Evolutionary conservation across 2,888 invertebrate species (phyloP), one percentile per base, ranked within the genome.

Genomic region (Coremacera marginata): DNA sequence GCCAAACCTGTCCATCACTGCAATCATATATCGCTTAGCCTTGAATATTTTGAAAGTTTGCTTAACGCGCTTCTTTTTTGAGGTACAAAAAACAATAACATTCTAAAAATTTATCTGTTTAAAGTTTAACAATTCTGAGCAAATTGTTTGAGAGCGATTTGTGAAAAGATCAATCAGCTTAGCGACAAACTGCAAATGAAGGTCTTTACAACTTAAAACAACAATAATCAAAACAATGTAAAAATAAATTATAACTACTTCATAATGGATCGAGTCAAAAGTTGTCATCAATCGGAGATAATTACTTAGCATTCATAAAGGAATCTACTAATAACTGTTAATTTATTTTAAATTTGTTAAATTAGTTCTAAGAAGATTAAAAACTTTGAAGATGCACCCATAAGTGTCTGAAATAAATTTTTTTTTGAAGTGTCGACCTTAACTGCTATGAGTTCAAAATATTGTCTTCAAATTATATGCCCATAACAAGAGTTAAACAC

Each of bases 91-190:
- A 44, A 44, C 44, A 44, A 44, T 7, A 44, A 3, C 44, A 44
- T 44, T 44, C 44, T 44, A 44, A 44, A 44, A 11, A 44, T 11
- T 44, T 14, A 44, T 44, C 44, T 44, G 11, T 44, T 44, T 3
- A 44, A 44, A 44, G 44, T 14, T 44, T 11, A 27, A n/a, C 34
- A n/a, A 63, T 34, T 63, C 34, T 34, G 63, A 63, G 63, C 25
- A 27, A 31, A 63, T 63, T 63, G 63, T 63, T 63, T 16, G 63
- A 5, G 34, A 63, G 63, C 34, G 31, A 14, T 34, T 63, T 55
- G 14, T 16, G 31, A 34, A 34, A 34, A 14, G 34, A 63, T 63
- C 34, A 27, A 62, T 62, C 60, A 31, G 60, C 34, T 63, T n/a
- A 34, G 16, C 16, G 63, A 34, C 9, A 25, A 25, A 63, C 34